These are phyloP conservation scores for Epinephelus cyanopodus DNA, from an alignment of 2,113 vertebrate species.

Conservation along the genomic window DNA sequence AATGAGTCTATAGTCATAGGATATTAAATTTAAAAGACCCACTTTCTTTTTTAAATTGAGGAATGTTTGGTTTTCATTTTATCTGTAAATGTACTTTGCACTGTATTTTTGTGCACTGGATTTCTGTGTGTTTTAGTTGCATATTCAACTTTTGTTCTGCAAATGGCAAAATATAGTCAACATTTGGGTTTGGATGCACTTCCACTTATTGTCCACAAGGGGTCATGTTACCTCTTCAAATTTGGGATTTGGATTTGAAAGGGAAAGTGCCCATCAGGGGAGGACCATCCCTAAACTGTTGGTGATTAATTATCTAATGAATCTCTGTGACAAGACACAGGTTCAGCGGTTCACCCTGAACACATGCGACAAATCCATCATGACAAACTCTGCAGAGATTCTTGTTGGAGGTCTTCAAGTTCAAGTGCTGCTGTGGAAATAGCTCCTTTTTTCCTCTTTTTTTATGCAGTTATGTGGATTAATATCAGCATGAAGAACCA, in stretches of 20 bases:
- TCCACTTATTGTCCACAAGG: slow-evolving; percentile 67
- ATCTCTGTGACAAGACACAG: slow-evolving; percentile 34
- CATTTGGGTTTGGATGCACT: slow-evolving; percentile 13
- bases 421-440: slow-evolving; percentile 49
- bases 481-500: slow-evolving; percentile 41
- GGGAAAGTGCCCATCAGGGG: background rate
- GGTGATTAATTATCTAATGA: slow-evolving; percentile 38
- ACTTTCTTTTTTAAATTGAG: background rate
- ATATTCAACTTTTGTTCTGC: slow-evolving; percentile 31
- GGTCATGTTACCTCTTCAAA: slow-evolving; percentile 47
- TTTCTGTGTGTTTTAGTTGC: slow-evolving; percentile 24
- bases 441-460: slow-evolving; percentile 5
- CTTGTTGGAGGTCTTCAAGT: slow-evolving; percentile 10
- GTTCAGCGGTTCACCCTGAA: slow-evolving; percentile 17
- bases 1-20: slow-evolving; percentile 7
- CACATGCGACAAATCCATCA: background rate
- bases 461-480: slow-evolving; percentile 30
- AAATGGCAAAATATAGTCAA: slow-evolving; percentile 2
- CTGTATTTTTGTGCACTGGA: slow-evolving; percentile 44
- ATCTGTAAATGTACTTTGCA: slow-evolving; percentile 8
- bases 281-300: slow-evolving; percentile 22
- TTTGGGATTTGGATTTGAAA: background rate
- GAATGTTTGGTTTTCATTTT: slow-evolving; percentile 6
- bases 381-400: background rate
- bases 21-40: background rate